Evolutionary conservation across 2,113 vertebrate genomes (phyloP), one percentile per base, ranked within the genome.

Genomic region (Heptranchias perlo): DNA sequence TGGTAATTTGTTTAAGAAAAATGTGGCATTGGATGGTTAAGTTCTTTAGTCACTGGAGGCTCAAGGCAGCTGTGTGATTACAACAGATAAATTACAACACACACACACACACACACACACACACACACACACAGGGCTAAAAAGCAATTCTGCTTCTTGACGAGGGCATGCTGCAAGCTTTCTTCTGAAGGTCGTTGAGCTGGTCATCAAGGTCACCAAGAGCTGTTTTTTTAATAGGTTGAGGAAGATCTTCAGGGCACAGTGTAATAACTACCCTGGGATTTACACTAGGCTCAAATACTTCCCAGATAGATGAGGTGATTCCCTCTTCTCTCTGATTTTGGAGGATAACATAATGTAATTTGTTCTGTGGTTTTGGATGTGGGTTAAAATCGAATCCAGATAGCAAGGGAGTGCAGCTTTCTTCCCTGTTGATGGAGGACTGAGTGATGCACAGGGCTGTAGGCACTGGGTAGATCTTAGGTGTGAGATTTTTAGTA

Each of bases 1-100:
- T 93, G 58, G 35, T 93, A 93, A 93, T 93, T 69, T 47, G 25
- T 95, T 47, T 95, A 49, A 69, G 94, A 52, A 69, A n/a, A 73
- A 69, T 49, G 44, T 52, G 44, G 65, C 10, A 49, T 49, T 67
- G 65, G 93, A 95, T 67, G 93, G 65, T 49, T 44, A 64, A 49
- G 23, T 92, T 92, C 52, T 44, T 44, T 28, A 10, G 61, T 69
- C 8, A 16, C 39, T 18, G 5, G 64, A 69, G 93, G 23, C 93
- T 47, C 39, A 28, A 21, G 31, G 58, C 58, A n/a, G 18, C 61
- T 64, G 6, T 25, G 31, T 64, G 91, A 94, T 94, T 39, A 64
- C 86, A 94, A 94, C 91, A 64, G 91, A 64, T 64, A 64, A 62
- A 67, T 94, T 47, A 25, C 39, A 54, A 58, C 28, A 65, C 44